Evolutionary conservation across 2,888 invertebrate species (phyloP), one percentile per base, ranked within the genome.

Genomic region (Nysson spinosus): DNA sequence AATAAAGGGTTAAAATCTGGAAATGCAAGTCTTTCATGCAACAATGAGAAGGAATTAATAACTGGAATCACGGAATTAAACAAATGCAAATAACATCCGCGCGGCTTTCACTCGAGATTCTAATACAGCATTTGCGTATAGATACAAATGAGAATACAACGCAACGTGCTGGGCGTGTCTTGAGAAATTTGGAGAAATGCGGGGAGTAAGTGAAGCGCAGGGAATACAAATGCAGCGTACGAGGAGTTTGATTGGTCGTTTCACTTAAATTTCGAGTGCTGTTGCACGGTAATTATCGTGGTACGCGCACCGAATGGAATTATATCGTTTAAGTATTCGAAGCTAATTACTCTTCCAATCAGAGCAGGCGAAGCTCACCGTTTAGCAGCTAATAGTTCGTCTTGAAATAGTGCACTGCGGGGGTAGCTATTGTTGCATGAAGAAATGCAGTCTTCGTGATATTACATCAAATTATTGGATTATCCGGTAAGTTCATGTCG

Each of bases 221-320:
- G 32, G 34, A 34, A 12, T 12, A 22, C 32, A 14, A 26, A 35
- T 7, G 14, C 9, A 7, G 14, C 16, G 43, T 51, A 40, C 44
- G 46, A 44, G 34, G 43, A 39, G 58, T 62, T 64, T 67, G 74
- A 74, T 63, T 56, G 60, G 70, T 74, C 52, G 47, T 40, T 40
- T 58, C 28, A 57, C 37, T 70, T 63, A 56, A 74, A 73, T 74
- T 51, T 44, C 24, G 50, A 60, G 54, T 43, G 52, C 39, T 24
- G 11, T 44, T 16, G 34, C 34, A 14, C 43, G 58, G 49, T 61
- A 73, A 73, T 74, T 73, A 73, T 67, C 71, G 32, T 19, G 20
- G 37, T 16, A 28, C 30, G 37, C 17, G 28, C n/a, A 22, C 17
- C 39, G 42, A 26, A 34, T 34, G 54, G 40, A 70, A 55, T 57